Base-by-base conservation (phyloP, 2,888 invertebrate genomes). In the Clitarchus hookeri region DNA sequence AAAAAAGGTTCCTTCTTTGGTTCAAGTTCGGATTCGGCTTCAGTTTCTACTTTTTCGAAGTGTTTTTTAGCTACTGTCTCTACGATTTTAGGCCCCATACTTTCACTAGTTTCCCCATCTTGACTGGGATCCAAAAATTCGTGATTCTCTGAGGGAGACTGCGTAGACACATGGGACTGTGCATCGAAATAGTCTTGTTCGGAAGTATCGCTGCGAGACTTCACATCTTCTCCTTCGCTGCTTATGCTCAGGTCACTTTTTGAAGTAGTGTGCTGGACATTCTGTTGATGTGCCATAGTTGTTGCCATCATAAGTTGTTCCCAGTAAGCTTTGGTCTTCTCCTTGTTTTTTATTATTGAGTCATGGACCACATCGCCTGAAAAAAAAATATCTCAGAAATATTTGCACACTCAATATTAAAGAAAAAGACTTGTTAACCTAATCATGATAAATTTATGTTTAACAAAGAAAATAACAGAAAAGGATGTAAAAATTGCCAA, bases 241-340 rank as follows among this genome's bases (percentile, higher is more conserved):
- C 78, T 84, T 19, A 85, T 27, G 26, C 83, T 82, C 23, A 84
- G 77, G 19, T 85, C 85, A 16, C 84, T 85, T 44, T 85, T 85
- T 25, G 80, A n/a, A 26, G 3, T 8, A n/a, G 44, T 6, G 44
- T 53, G 86, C 53, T 48, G 80, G 23, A 79, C 54, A 16, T 83
- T 85, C 16, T 86, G 85, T 48, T 84, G 84, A 26, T 87, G 86
- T 19, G 83, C 12, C n/a, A 84, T 87, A 53, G 88, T 86, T 8
- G 89, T 88, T n/a, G 88, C 89, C 87, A 89, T 86, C 90, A 90
- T 90, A 84, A 89, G 88, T 80, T 89, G 88, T 87, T 90, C 90
- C 90, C 90, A 90, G 88, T 90, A 90, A 85, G 87, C 89, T 88
- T 90, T 90, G 48, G 90, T 90, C 88, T 89, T 89, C 86, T 89